Conservation (phyloP, 2,113 vertebrate species). For the Tinamus guttatus region DNA sequence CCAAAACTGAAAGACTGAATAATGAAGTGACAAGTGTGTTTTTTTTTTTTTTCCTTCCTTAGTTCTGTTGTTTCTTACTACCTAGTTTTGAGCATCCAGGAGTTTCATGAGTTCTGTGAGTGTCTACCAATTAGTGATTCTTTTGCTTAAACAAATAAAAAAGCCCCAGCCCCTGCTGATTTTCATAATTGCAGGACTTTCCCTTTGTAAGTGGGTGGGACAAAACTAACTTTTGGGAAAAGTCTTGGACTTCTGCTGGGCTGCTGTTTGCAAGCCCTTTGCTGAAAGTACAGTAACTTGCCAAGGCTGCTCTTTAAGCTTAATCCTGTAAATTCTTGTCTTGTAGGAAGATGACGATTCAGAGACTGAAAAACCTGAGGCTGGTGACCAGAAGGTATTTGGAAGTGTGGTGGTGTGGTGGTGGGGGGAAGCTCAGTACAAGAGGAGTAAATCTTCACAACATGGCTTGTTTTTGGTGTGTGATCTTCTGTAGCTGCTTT, state of each 20-base stretch:
- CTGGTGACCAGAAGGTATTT: conserved; percentile 96
- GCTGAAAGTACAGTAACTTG: conserved; percentile 66
- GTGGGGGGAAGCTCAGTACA: conserved; percentile 59
- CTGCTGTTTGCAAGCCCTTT: conserved; percentile 47
- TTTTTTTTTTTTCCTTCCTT: not conserved
- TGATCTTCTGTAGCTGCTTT: conserved; percentile 7
- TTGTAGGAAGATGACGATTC: conserved; percentile 97
- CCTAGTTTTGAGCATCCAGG: not conserved
- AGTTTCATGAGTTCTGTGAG: not conserved
- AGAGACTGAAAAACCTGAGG: conserved; percentile 92
- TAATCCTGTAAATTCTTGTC: conserved; percentile 89
- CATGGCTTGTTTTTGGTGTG: conserved; percentile 30
- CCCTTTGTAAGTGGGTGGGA: conserved; percentile 18
- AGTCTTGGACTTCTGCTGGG: conserved; percentile 35
- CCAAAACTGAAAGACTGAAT: not conserved
- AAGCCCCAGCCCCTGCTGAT: not conserved
- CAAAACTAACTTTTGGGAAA: conserved; percentile 16
- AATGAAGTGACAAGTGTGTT: not conserved
- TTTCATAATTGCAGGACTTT: not conserved
- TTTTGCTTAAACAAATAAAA: not conserved
- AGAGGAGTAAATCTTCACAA: conserved; percentile 52
- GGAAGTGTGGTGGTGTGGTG: conserved; percentile 69
- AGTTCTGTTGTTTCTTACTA: not conserved
- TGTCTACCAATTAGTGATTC: not conserved
- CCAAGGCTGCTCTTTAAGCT: conserved; percentile 74